These are phyloP conservation scores for Gila robusta DNA, from an alignment of 2,797 vertebrate genomes.

Conservation along the genomic window DNA sequence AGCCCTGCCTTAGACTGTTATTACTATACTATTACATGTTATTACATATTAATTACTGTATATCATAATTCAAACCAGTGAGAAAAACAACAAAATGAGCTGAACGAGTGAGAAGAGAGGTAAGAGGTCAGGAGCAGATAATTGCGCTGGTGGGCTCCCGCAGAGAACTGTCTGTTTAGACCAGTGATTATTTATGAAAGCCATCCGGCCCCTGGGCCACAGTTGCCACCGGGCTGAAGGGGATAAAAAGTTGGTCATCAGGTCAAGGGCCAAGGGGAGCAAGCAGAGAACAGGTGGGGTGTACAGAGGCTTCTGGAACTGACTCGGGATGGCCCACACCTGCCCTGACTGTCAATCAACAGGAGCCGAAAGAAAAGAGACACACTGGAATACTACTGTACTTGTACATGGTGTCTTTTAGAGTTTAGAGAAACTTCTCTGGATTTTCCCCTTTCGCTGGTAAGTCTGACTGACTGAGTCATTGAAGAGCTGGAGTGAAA, in stretches of 20 bases:
- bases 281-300: conserved; percentile 81
- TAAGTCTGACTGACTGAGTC: conserved; percentile 14
- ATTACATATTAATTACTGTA: conserved; percentile 44
- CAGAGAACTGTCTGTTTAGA: conserved; percentile 65
- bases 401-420: not conserved
- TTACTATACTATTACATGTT: conserved; percentile 36
- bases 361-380: conserved; percentile 16
- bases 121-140: conserved; percentile 69
- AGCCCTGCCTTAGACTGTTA: conserved; percentile 31
- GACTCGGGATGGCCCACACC: conserved; percentile 75
- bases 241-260: conserved; percentile 84
- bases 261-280: conserved; percentile 78
- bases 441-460: conserved; percentile 13
- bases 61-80: conserved; percentile 35
- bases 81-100: conserved; percentile 29
- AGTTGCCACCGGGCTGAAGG: conserved; percentile 67
- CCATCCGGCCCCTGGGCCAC: conserved; percentile 63
- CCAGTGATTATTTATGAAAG: conserved; percentile 78
- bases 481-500: conserved; percentile 11
- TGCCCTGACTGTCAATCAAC: conserved; percentile 84
- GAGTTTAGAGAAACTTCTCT: not conserved
- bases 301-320: conserved; percentile 62
- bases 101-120: conserved; percentile 56
- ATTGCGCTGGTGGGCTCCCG: conserved; percentile 68
- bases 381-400: conserved; percentile 32